phyloP scores from a whole-genome alignment of 2,797 vertebrate genomes.

The Macropus fuliginosus region DNA sequence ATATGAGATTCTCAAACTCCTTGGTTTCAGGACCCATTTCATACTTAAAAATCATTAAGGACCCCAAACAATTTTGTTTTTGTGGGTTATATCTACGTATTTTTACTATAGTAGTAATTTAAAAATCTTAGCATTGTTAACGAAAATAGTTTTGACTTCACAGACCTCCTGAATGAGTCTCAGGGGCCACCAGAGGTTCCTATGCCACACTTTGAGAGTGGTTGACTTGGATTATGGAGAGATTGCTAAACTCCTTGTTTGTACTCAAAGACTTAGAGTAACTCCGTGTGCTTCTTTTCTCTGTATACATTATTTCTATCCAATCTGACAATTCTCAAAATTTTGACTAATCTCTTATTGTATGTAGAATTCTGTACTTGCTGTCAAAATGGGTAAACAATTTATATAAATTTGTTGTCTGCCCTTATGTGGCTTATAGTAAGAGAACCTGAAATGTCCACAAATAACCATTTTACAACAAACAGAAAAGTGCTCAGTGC shows the following conservation, averaged over 20 bases:
- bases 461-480: too few species aligned
- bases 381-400: neutral
- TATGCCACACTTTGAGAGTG: neutral
- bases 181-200: neutral
- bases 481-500: too few species aligned
- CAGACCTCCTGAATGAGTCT: neutral
- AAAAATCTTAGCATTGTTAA: neutral
- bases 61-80: neutral
- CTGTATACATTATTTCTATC: neutral
- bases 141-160: neutral
- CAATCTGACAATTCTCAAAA: neutral
- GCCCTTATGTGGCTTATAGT: too few species aligned
- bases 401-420: too few species aligned
- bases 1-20: neutral
- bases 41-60: neutral
- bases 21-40: neutral
- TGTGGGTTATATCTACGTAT: neutral
- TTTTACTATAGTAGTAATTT: neutral
- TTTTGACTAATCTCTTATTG: neutral
- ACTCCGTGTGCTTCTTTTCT: neutral
- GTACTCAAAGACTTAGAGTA: neutral
- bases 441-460: too few species aligned
- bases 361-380: neutral
- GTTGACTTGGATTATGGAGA: neutral
- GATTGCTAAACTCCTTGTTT: neutral